These are phyloP conservation scores for Camponotus floridanus DNA, from an alignment of 1,140 invertebrate species.

Conservation along the genomic window DNA sequence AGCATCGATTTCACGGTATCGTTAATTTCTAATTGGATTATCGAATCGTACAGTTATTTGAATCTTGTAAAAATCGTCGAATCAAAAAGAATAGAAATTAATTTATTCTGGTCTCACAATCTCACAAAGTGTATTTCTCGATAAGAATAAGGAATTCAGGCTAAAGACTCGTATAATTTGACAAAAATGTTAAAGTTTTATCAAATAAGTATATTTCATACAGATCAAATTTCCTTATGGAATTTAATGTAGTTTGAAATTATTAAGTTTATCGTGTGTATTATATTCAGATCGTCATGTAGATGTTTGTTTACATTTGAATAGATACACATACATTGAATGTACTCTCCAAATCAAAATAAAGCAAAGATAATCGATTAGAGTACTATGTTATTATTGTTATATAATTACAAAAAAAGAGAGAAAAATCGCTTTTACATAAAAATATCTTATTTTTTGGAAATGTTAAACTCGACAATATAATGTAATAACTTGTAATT, in stretches of 20 bases:
- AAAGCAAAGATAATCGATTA: not conserved
- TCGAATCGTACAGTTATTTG: not conserved
- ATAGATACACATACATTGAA: not conserved
- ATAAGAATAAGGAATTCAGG: not conserved
- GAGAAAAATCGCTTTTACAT: not conserved
- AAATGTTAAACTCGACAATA: not conserved
- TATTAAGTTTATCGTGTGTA: not conserved
- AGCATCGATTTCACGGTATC: not conserved
- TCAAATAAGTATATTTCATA: not conserved
- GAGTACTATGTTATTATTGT: not conserved
- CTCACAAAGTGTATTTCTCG: slow-evolving; percentile 11
- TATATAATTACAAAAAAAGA: not conserved
- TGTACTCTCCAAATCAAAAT: not conserved
- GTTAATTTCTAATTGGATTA: not conserved
- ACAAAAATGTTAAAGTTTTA: not conserved
- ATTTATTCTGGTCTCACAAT: not conserved
- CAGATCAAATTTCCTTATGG: not conserved
- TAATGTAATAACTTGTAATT: not conserved
- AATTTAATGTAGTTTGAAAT: not conserved
- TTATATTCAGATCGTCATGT: not conserved
- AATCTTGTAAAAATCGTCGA: not conserved
- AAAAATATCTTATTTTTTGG: not conserved
- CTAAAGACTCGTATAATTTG: not conserved
- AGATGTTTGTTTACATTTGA: slow-evolving; percentile 4
- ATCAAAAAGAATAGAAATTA: not conserved